Base-by-base conservation (phyloP, 2,797 vertebrate species). In the Diplodus puntazzo region DNA sequence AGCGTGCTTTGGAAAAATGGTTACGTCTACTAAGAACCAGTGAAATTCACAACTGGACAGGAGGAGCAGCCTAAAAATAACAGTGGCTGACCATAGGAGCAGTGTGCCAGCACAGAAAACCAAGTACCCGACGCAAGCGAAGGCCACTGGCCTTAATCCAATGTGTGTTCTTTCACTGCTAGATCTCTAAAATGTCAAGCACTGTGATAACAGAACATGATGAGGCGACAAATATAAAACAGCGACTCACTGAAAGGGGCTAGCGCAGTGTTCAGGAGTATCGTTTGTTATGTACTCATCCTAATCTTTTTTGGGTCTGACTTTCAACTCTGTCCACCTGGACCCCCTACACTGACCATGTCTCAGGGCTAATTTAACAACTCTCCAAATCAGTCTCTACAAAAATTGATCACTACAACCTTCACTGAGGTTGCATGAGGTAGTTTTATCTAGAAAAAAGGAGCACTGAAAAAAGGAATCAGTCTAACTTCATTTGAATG, bases 61-160 rank as follows among this genome's bases (percentile, higher is more conserved):
- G 14, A 49, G 61, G 52, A 43, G 46, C 27, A 20, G 50, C 59
- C 63, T 69, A 77, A 88, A 75, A 90, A 83, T 80, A 88, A 81
- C 75, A 78, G 48, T 1, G 4, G 14, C 11, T 3, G 0, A 34
- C n/a, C 52, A 61, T 55, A 55, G 53, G 59, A 82, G 63, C 50
- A 71, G 57, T 14, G 23, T 23, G 73, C 43, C 61, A 62, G 76
- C 53, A 20, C 21, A 69, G 48, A 77, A 64, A 77, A 75, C n/a
- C 18, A 42, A 84, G 43, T 54, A 81, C 73, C 68, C 76, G 60
- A 59, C 75, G 70, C 21, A 20, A 59, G 64, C 50, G 48, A 67
- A 64, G 54, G 55, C 63, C 57, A 49, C 55, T 0, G 55, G 61
- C 68, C 52, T 50, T 12, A 58, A 27, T 78, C 54, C 27, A 72